Evolutionary conservation across 2,888 invertebrate species (phyloP).

Genomic region (Sphecodes monilicornis): DNA sequence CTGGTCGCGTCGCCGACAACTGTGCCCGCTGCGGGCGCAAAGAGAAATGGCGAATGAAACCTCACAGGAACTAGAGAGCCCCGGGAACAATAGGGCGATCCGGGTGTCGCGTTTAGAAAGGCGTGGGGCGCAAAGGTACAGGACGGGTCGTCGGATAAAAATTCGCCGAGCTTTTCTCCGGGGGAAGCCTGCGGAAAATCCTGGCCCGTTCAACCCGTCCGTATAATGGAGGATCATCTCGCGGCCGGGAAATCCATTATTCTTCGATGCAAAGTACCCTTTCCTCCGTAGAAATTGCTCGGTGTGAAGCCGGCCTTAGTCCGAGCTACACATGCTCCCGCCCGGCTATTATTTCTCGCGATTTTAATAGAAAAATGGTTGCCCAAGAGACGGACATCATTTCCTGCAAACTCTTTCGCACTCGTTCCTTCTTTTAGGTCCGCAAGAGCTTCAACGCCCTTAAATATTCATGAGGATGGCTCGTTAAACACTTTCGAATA

Average conservation of each 20-base stretch:
- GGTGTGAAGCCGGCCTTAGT: constrained; percentile 38
- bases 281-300: constrained; percentile 53
- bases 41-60: constrained; percentile 43
- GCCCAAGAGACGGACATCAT: constrained; percentile 7
- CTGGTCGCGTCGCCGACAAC: constrained; percentile 20
- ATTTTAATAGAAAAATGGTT: constrained; percentile 42
- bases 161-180: constrained; percentile 59
- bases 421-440: background rate
- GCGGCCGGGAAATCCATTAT: constrained; percentile 59
- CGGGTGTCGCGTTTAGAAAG: constrained; percentile 50
- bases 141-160: constrained; percentile 38
- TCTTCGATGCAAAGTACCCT: constrained; percentile 61
- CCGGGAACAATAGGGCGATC: constrained; percentile 59
- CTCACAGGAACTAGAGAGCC: constrained; percentile 26
- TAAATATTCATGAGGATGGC: constrained; percentile 11
- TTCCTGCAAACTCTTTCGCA: background rate
- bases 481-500: constrained; percentile 13
- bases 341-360: constrained; percentile 31
- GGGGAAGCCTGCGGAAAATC: constrained; percentile 53
- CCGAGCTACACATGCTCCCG: constrained; percentile 46
- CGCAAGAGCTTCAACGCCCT: background rate
- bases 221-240: constrained; percentile 67
- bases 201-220: constrained; percentile 42
- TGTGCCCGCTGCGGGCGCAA: background rate
- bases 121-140: background rate